These are phyloP conservation scores for Tetragnatha versicolor DNA, from an alignment of 1,140 invertebrate genomes.

Conservation along the genomic window DNA sequence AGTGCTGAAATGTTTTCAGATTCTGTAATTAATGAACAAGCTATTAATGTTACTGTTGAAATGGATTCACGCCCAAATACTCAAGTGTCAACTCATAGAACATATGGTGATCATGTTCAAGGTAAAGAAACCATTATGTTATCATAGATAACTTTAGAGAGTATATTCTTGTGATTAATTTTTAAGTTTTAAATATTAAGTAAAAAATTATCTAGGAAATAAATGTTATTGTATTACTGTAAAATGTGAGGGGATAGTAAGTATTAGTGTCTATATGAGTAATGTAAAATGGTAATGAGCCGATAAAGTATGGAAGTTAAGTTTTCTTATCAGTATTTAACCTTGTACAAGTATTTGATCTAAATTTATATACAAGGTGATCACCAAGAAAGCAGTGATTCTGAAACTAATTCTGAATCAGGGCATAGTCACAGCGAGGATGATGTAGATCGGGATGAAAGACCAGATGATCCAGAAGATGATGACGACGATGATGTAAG, in stretches of 20 bases:
- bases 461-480: constrained; percentile 71
- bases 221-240: no score
- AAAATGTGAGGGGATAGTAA: no score
- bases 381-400: constrained; percentile 62
- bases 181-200: no score
- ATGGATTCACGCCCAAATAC: constrained; percentile 37
- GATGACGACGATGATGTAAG: constrained; percentile 71
- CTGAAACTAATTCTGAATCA: constrained; percentile 60
- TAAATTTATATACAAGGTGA: constrained; percentile 58
- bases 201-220: no score
- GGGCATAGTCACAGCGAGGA: constrained; percentile 57
- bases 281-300: neutral
- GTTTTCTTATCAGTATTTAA: neutral
- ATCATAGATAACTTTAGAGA: no score
- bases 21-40: neutral
- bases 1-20: neutral
- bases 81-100: neutral
- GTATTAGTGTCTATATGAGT: neutral
- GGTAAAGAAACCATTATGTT: no score
- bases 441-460: constrained; percentile 56
- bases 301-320: neutral
- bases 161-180: no score
- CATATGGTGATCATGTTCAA: constrained; percentile 27
- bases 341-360: neutral
- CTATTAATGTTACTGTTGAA: constrained; percentile 38